Conservation (phyloP, 2,113 vertebrate species). For the Salvelinus fontinalis region DNA sequence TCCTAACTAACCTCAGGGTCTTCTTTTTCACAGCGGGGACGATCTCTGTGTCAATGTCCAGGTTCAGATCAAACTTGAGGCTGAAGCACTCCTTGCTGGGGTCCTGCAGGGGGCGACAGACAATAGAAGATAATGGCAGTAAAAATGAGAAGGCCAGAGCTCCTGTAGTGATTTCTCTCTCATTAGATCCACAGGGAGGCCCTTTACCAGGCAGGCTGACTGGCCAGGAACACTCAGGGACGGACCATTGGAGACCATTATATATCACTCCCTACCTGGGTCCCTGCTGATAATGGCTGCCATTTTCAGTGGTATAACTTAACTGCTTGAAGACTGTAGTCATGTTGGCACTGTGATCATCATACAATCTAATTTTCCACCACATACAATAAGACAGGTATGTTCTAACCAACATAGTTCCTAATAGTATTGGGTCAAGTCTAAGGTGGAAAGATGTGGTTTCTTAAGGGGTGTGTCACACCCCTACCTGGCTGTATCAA, state of each 20-base stretch:
- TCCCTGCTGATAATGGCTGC: no score
- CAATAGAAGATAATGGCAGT: constrained; percentile 23
- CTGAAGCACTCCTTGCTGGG: constrained; percentile 97
- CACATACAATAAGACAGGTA: neutral
- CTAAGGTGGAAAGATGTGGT: constrained; percentile 4
- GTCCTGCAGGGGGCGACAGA: constrained; percentile 76
- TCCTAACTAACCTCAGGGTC: constrained; percentile 81
- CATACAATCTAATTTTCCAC: neutral
- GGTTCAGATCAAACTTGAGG: constrained; percentile 89
- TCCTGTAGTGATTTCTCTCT: constrained; percentile 14
- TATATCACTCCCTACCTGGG: no score
- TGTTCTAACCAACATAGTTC: neutral
- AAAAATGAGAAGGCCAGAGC: constrained; percentile 18
- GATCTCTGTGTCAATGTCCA: constrained; percentile 85
- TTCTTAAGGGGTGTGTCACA: neutral
- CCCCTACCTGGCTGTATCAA: neutral
- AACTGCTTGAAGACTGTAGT: no score
- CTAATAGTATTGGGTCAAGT: constrained; percentile 8
- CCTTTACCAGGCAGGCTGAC: no score
- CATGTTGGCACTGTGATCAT: neutral
- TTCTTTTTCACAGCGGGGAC: constrained; percentile 94
- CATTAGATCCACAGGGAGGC: constrained; percentile 47
- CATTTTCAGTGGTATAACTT: no score
- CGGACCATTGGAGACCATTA: no score
- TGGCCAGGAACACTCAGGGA: no score